Evolutionary conservation across 2,888 invertebrate genomes (phyloP), one percentile per base, ranked within the genome.

Genomic region (Pyralis farinalis): DNA sequence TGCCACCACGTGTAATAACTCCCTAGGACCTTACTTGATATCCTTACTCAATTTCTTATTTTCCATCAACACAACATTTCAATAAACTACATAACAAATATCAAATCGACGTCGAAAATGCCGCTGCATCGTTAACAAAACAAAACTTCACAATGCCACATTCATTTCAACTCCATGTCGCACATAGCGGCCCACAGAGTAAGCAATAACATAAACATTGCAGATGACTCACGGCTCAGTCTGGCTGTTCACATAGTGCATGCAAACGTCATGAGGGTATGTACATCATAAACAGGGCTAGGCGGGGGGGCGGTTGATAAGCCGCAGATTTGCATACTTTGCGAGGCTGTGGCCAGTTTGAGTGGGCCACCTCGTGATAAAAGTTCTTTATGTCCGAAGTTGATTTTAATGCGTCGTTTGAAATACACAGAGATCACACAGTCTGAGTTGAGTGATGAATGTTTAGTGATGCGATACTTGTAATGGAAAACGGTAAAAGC

Each of bases 191-290:
- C 57, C 59, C 59, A 64, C 64, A 64, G 63, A 46, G 47, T 46
- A 51, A 30, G 63, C 67, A 63, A 64, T 74, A 74, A 68, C 76
- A 75, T 79, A 80, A 78, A 79, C 59, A 53, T 59, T 40, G 39
- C 52, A 67, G 71, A 75, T 73, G 74, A 64, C 71, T 69, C 69
- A 60, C 57, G 20, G 16, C 16, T 4, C 4, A 4, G 16, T 16
- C 16, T 52, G 41, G 21, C n/a, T 20, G 10, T n/a, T 7, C 7
- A n/a, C 25, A 2, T 7, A 25, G 25, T 7, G 7, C 25, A 25
- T n/a, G 25, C 3, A 25, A 16, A 25, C 16, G 32, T 32, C 12
- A 34, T 36, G 22, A 16, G 42, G 8, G 49, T 16, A 16, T 56
- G 63, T 61, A 49, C 49, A 58, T 71, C 76, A 70, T 77, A 77